These are phyloP conservation scores for Himalopsyche tibetana DNA, from an alignment of 2,888 invertebrate genomes.

Conservation along the genomic window DNA sequence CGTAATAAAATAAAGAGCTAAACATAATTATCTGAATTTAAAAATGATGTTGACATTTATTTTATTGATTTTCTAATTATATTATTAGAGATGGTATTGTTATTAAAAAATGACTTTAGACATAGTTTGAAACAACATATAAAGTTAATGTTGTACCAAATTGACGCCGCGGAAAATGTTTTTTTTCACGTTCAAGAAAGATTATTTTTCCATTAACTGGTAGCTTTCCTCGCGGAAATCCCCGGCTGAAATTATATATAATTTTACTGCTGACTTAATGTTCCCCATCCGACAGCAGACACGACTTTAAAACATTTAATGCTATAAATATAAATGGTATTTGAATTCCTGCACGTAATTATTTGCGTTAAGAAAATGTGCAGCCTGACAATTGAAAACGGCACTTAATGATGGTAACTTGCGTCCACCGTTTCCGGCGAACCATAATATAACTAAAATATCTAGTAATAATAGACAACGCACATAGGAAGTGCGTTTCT, in stretches of 20 bases:
- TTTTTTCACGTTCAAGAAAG: not conserved
- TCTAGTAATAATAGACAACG: conserved; percentile 1
- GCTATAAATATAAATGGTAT: not conserved
- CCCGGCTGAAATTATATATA: not conserved
- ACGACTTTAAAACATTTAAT: not conserved
- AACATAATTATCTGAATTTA: too few species aligned
- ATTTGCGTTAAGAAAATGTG: conserved; percentile 4
- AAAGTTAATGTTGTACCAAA: too few species aligned
- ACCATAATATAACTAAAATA: not conserved
- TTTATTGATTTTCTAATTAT: too few species aligned
- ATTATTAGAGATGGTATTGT: too few species aligned
- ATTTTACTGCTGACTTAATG: not conserved
- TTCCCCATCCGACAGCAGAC: not conserved
- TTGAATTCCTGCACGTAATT: conserved; percentile 9
- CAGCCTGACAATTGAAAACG: not conserved
- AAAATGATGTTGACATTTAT: too few species aligned
- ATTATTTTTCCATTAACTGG: not conserved
- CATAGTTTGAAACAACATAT: too few species aligned
- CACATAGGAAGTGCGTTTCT: not conserved
- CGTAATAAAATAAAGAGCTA: too few species aligned
- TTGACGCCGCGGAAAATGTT: too few species aligned
- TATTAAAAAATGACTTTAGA: too few species aligned
- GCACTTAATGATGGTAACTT: conserved; percentile 6
- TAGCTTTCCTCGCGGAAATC: not conserved
- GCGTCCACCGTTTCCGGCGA: not conserved